phyloP scores from a whole-genome alignment of 2,113 vertebrate species.

The Clarias gariepinus region DNA sequence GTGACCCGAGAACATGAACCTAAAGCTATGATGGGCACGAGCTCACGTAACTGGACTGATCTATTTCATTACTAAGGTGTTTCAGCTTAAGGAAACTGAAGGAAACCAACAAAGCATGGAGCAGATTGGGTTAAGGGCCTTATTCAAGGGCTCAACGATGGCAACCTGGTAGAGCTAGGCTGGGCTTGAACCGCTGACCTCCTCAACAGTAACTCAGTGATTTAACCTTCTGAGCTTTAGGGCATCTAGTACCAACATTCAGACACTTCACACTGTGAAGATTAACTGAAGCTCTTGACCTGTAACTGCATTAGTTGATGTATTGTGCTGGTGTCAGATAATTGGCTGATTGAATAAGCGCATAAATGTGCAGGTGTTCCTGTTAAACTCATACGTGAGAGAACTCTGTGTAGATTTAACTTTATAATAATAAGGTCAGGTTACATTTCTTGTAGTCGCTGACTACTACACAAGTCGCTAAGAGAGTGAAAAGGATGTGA shows the following conservation, averaged over 20 bases:
- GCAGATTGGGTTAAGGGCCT: too few relatives aligned
- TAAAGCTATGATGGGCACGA: too few relatives aligned
- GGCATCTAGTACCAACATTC: not conserved
- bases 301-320: not conserved
- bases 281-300: not conserved
- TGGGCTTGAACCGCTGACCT: too few relatives aligned
- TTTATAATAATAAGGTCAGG: too few relatives aligned
- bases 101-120: too few relatives aligned
- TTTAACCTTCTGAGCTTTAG: not conserved
- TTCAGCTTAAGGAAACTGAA: not conserved
- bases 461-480: not conserved
- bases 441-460: not conserved
- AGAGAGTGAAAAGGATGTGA: too few relatives aligned
- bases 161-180: too few relatives aligned
- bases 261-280: too few relatives aligned
- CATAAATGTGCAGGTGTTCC: not conserved
- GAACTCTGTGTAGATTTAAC: too few relatives aligned
- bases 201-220: too few relatives aligned
- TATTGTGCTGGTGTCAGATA: not conserved
- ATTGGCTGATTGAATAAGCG: not conserved
- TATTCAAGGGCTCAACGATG: too few relatives aligned
- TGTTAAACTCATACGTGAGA: not conserved
- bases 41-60: not conserved
- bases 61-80: not conserved
- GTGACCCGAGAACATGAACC: too few relatives aligned